These are phyloP conservation scores for Leptinotarsa tumamoca DNA, from an alignment of 2,888 invertebrate genomes.

Conservation along the genomic window DNA sequence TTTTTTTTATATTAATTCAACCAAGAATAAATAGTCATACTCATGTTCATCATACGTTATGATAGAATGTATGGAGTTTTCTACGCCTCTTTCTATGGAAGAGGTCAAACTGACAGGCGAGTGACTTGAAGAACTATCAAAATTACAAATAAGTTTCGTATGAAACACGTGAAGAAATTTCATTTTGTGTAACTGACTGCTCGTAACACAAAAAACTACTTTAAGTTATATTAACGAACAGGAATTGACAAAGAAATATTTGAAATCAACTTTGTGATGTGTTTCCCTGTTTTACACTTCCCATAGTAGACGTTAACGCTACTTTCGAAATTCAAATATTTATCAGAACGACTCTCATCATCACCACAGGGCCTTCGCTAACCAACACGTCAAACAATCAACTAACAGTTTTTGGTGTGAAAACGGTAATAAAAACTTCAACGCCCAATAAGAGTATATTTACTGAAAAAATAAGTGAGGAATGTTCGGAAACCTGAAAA, in stretches of 20 bases:
- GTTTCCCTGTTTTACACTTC: background rate
- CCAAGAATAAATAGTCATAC: no score
- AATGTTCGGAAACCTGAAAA: conserved; percentile 49
- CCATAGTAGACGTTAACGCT: conserved; percentile 28
- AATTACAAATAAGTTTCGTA: no score
- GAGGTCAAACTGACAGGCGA: no score
- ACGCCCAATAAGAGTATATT: conserved; percentile 45
- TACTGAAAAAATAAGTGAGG: conserved; percentile 46
- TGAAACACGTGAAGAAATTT: no score
- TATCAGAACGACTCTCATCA: conserved; percentile 32
- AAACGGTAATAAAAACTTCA: conserved; percentile 50
- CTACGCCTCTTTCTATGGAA: no score
- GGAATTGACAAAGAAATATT: background rate
- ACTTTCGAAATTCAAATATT: conserved; percentile 37
- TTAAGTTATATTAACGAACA: no score
- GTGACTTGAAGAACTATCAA: no score
- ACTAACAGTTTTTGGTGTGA: conserved; percentile 51
- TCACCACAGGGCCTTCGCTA: conserved; percentile 35
- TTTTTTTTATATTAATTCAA: no score
- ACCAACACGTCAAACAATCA: conserved; percentile 45
- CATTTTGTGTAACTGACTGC: no score
- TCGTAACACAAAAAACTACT: no score
- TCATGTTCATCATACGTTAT: no score
- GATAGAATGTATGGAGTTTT: no score
- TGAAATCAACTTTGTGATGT: background rate